Conservation (phyloP, 2,797 vertebrate genomes). For the Rhinella marina region DNA sequence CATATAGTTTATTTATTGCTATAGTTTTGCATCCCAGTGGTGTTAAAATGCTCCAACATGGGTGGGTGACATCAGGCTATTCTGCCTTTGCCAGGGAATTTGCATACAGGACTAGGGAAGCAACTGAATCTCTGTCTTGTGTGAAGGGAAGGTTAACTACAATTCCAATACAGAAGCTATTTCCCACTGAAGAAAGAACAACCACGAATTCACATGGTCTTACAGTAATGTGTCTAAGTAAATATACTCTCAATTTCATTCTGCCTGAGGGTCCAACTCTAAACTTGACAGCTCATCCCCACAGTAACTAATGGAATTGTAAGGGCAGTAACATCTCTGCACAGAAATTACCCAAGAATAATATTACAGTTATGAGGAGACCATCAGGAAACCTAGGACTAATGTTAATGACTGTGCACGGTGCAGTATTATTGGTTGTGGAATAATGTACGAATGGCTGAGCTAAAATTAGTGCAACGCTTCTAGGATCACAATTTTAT, state of each 20-base stretch:
- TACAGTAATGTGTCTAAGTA: conserved; percentile 19
- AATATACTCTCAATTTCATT: conserved; percentile 31
- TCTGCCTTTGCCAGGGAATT: not conserved
- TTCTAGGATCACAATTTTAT: not conserved
- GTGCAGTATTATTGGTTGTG: not conserved
- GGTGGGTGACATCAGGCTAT: not conserved
- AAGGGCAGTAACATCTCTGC: not conserved
- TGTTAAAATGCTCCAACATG: not conserved
- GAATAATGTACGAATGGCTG: not conserved
- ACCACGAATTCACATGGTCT: not conserved
- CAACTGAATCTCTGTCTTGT: not conserved
- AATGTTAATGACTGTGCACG: not conserved
- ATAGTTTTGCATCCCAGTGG: not conserved
- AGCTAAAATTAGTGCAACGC: not conserved
- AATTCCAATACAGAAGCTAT: not conserved
- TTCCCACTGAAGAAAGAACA: not conserved
- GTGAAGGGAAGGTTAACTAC: not conserved
- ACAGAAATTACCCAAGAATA: not conserved
- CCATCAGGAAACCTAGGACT: not conserved
- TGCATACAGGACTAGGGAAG: not conserved
- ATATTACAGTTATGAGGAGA: not conserved
- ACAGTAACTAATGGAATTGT: conserved; percentile 15
- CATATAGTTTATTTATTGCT: not conserved
- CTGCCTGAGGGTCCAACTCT: conserved; percentile 27
- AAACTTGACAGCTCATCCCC: conserved; percentile 38